phyloP scores from a whole-genome alignment of 2,888 invertebrate species.

The Teinopalpus imperialis region DNA sequence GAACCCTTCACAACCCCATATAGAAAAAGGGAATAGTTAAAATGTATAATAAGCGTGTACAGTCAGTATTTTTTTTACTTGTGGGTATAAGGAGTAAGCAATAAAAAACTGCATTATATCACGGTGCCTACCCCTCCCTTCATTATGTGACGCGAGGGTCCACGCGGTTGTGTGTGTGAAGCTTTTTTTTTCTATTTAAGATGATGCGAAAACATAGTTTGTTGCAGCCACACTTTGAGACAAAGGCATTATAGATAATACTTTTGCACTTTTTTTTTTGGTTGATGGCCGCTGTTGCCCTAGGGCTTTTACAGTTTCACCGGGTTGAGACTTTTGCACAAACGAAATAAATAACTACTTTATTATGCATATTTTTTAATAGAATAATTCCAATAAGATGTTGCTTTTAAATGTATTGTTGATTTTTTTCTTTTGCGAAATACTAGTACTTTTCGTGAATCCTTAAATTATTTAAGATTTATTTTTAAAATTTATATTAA shows the following conservation, averaged over 20 bases:
- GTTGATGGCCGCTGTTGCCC: too few species aligned
- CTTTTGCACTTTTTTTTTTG: too few species aligned
- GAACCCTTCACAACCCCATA: conserved; percentile 71
- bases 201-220: conserved; percentile 29
- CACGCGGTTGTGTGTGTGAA: conserved; percentile 45
- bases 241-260: conserved; percentile 20
- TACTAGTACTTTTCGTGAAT: too few species aligned
- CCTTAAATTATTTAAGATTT: too few species aligned
- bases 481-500: neutral
- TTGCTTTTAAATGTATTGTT: too few species aligned
- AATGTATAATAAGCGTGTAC: conserved; percentile 72
- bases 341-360: neutral
- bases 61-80: conserved; percentile 69
- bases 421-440: too few species aligned
- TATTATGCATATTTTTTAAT: too few species aligned
- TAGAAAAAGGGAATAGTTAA: conserved; percentile 75
- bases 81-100: conserved; percentile 77
- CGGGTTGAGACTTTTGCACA: conserved; percentile 17
- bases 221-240: conserved; percentile 21
- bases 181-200: conserved; percentile 41
- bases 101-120: conserved; percentile 82
- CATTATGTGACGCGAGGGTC: conserved; percentile 72
- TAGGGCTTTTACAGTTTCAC: too few species aligned
- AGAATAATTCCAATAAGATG: too few species aligned
- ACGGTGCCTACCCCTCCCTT: conserved; percentile 73